Percentiles rank a stretch among this genome's conserved stretches.
Conservation (phyloP, 2,888 invertebrate genomes). For the Dascillus cervinus region DNA sequence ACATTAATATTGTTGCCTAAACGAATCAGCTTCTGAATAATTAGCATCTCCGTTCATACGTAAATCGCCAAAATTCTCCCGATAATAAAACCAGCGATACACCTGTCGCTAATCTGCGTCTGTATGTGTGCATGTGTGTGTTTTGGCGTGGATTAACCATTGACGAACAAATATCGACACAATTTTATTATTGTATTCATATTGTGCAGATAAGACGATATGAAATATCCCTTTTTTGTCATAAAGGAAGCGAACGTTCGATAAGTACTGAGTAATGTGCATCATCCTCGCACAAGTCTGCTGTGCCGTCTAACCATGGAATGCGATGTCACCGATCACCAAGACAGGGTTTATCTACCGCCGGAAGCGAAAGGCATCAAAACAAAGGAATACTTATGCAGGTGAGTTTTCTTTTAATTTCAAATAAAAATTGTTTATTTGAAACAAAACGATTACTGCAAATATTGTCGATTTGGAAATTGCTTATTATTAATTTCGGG, state of each 20-base stretch:
- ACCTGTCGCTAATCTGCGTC: too few relatives aligned
- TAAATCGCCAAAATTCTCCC: too few relatives aligned
- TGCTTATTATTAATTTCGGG: too few relatives aligned
- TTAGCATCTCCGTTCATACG: too few relatives aligned
- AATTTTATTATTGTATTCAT: constrained; percentile 1
- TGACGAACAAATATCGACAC: constrained; percentile 2
- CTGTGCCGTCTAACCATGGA: constrained; percentile 9
- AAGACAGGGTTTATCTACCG: constrained; percentile 20
- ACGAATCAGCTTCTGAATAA: too few relatives aligned
- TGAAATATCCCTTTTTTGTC: constrained; percentile 4
- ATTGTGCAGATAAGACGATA: constrained; percentile 10
- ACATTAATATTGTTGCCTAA: too few relatives aligned
- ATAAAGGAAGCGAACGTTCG: constrained; percentile 3
- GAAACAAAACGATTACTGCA: too few relatives aligned
- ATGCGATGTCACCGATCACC: constrained; percentile 10
- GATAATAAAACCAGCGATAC: too few relatives aligned
- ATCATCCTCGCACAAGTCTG: constrained; percentile 7
- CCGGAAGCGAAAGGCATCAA: constrained; percentile 16
- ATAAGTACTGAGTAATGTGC: constrained; percentile 8
- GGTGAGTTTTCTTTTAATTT: too few relatives aligned
- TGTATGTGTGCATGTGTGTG: not conserved
- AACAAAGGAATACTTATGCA: constrained; percentile 16
- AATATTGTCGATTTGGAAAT: too few relatives aligned
- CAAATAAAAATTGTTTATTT: too few relatives aligned
- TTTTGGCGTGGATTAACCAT: not conserved